These are phyloP conservation scores for Lepidonotus clava DNA, from an alignment of 2,888 invertebrate genomes.

Conservation along the genomic window DNA sequence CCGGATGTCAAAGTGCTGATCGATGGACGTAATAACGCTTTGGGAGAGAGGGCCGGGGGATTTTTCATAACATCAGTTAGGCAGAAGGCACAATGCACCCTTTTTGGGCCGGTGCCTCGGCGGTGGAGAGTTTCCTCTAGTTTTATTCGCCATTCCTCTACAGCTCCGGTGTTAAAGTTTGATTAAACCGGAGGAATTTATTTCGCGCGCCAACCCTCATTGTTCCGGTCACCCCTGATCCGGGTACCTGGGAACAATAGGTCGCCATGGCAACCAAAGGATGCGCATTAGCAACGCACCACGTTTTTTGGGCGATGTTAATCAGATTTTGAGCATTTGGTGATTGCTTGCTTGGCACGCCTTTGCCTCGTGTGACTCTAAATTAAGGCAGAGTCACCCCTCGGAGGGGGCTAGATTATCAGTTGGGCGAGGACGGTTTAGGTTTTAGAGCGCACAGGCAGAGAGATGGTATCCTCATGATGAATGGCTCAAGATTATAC, in stretches of 20 bases:
- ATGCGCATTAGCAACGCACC: background rate
- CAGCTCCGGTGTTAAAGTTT: background rate
- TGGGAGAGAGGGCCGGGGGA: background rate
- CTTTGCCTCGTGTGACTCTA: background rate
- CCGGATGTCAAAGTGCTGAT: conserved; percentile 42
- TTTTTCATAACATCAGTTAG: background rate
- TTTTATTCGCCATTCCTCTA: background rate
- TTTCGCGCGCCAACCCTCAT: conserved; percentile 10
- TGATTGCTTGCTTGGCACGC: background rate
- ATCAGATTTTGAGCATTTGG: conserved; percentile 47
- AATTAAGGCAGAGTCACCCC: background rate
- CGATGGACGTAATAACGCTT: conserved; percentile 5
- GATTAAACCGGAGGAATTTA: conserved; percentile 44
- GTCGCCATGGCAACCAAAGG: conserved; percentile 48
- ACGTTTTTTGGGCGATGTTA: background rate
- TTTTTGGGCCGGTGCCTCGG: background rate
- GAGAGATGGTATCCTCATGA: too few species aligned
- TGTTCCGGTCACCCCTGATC: conserved; percentile 19
- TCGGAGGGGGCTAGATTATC: too few species aligned
- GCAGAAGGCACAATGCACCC: background rate
- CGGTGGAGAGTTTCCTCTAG: background rate
- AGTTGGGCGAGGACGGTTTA: too few species aligned
- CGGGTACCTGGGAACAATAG: conserved; percentile 7
- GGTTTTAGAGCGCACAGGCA: too few species aligned
- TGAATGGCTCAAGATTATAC: too few species aligned